Evolutionary conservation across 2,888 invertebrate species (phyloP).

Genomic region (Chaetogeoica ovagalla): DNA sequence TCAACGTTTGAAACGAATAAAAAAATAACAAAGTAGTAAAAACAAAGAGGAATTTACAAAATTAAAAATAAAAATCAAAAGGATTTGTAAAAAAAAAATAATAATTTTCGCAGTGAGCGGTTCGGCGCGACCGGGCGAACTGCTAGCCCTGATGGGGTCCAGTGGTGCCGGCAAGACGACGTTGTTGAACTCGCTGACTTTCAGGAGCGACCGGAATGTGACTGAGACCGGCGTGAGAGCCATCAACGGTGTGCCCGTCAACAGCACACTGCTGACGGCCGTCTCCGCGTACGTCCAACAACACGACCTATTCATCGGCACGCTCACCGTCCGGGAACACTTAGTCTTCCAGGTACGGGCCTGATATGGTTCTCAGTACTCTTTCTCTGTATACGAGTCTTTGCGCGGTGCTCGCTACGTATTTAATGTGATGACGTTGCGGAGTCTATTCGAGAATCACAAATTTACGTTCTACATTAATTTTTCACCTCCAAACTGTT

Average conservation of each 20-base stretch:
- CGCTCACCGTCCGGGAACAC: slow-evolving; percentile 86
- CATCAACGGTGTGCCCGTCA: slow-evolving; percentile 77
- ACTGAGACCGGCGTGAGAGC: slow-evolving; percentile 66
- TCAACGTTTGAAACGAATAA: too few species aligned
- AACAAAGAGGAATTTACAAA: too few species aligned
- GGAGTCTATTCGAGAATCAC: too few species aligned
- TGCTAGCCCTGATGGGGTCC: slow-evolving; percentile 85
- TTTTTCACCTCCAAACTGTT: too few species aligned
- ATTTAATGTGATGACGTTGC: too few species aligned
- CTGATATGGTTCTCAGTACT: too few species aligned
- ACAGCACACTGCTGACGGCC: slow-evolving; percentile 72
- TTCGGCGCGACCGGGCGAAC: slow-evolving; percentile 80
- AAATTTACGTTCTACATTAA: too few species aligned
- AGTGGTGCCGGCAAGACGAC: slow-evolving; percentile 96
- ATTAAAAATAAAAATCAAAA: too few species aligned
- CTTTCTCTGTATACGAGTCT: too few species aligned
- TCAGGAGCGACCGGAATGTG: slow-evolving; percentile 73
- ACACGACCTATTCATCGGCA: slow-evolving; percentile 89
- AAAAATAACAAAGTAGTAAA: too few species aligned
- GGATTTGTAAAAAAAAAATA: too few species aligned
- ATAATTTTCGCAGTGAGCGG: slow-evolving; percentile 69
- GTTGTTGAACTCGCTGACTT: slow-evolving; percentile 84
- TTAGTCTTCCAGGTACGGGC: slow-evolving; percentile 77
- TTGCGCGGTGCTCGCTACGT: too few species aligned
- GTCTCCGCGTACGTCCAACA: slow-evolving; percentile 92